phyloP scores from a whole-genome alignment of 2,797 vertebrate species.

The Acrocephalus scirpaceus region DNA sequence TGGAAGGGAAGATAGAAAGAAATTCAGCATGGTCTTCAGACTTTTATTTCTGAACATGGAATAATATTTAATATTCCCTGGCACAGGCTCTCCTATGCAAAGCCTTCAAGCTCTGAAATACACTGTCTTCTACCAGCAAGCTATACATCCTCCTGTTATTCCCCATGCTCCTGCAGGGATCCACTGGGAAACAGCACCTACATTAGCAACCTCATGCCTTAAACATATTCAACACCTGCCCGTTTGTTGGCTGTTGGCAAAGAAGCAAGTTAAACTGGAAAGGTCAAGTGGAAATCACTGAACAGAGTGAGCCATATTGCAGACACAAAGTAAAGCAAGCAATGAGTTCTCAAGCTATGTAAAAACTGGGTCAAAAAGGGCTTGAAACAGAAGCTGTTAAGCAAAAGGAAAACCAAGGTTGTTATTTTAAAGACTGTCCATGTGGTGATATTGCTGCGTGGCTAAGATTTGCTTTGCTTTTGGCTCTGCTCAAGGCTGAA shows the following conservation, averaged over 20 bases:
- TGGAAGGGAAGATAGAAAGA: not conserved
- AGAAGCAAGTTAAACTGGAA: not conserved
- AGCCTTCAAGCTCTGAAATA: not conserved
- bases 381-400: conserved; percentile 27
- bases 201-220: not conserved
- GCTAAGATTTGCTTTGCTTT: not conserved
- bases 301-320: not conserved
- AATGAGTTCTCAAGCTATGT: not conserved
- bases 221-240: not conserved
- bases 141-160: accelerated
- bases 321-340: not conserved
- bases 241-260: not conserved
- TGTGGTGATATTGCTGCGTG: not conserved
- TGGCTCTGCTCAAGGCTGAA: not conserved
- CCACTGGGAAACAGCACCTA: not conserved
- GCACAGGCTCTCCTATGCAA: not conserved
- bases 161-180: not conserved
- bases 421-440: not conserved
- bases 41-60: not conserved
- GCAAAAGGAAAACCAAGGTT: not conserved
- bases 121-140: not conserved
- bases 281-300: not conserved
- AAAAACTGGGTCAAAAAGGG: conserved; percentile 10
- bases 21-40: not conserved
- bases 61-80: not conserved